Evolutionary conservation across 2,113 vertebrate genomes (phyloP).

Genomic region (Lycocorax pyrrhopterus): DNA sequence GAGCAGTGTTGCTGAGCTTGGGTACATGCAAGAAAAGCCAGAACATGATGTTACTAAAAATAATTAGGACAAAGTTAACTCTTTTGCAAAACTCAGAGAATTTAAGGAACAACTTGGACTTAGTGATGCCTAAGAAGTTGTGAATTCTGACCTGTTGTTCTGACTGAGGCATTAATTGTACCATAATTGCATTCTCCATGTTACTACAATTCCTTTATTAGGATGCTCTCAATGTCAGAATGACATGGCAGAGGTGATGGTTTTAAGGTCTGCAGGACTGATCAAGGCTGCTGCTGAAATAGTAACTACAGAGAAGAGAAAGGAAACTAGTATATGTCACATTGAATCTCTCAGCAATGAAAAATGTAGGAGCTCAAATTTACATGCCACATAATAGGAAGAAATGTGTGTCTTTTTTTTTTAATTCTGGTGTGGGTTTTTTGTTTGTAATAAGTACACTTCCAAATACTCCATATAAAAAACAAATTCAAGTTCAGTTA

Average conservation of each 20-base stretch:
- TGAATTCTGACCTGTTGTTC: not conserved
- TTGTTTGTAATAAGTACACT: not conserved
- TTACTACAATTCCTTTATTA: not conserved
- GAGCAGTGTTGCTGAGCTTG: not conserved
- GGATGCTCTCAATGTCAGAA: not conserved
- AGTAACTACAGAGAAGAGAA: not conserved
- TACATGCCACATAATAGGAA: not conserved
- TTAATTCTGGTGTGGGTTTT: not conserved
- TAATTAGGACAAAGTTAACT: not conserved
- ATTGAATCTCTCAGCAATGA: not conserved
- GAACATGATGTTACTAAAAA: not conserved
- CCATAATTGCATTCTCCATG: not conserved
- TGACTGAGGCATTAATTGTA: not conserved
- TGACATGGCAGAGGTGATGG: not conserved
- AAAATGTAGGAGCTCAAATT: not conserved
- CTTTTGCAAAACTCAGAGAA: not conserved
- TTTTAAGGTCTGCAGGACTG: not conserved
- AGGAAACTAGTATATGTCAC: not conserved
- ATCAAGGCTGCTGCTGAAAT: not conserved
- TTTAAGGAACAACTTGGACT: not conserved
- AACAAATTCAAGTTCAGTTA: not conserved
- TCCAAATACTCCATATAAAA: not conserved
- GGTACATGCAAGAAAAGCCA: not conserved
- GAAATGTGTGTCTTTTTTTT: not conserved
- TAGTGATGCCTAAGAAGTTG: not conserved